Evolutionary conservation across 2,888 invertebrate species (phyloP).

Genomic region (Oscheius sp.): DNA sequence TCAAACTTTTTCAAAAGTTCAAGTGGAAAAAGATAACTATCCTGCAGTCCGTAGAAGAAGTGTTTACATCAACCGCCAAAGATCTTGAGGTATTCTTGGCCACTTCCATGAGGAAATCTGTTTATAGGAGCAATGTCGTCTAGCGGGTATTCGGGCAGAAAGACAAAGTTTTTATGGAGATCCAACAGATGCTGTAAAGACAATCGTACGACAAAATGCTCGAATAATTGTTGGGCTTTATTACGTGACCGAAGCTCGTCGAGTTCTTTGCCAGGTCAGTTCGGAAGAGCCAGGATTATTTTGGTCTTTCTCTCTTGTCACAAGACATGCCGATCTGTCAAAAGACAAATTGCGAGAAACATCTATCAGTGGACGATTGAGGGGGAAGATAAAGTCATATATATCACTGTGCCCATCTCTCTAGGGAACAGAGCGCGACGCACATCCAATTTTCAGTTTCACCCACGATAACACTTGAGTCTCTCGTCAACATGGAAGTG

Average conservation of each 20-base stretch:
- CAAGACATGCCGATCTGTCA: background rate
- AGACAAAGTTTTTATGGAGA: slow-evolving; percentile 96
- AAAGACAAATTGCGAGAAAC: background rate
- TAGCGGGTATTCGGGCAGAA: slow-evolving; percentile 90
- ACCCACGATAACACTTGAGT: slow-evolving; percentile 15
- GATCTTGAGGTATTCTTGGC: slow-evolving; percentile 80
- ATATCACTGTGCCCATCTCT: slow-evolving; percentile 21
- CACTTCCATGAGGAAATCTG: background rate
- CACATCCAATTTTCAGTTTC: slow-evolving; percentile 23
- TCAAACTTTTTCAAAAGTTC: slow-evolving; percentile 94
- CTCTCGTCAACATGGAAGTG: background rate
- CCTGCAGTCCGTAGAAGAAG: slow-evolving; percentile 94
- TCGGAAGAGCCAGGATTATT: background rate
- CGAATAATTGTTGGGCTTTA: slow-evolving; percentile 96
- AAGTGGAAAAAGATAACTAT: slow-evolving; percentile 97
- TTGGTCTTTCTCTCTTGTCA: background rate
- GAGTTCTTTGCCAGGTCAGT: slow-evolving; percentile 90
- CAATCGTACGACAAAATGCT: slow-evolving; percentile 90
- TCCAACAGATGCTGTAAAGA: slow-evolving; percentile 90
- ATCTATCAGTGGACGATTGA: slow-evolving; percentile 26
- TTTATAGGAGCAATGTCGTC: slow-evolving; percentile 81
- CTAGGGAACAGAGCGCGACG: slow-evolving; percentile 1
- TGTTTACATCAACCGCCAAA: slow-evolving; percentile 84
- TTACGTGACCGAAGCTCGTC: slow-evolving; percentile 94
- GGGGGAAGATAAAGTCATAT: slow-evolving; percentile 19